phyloP scores from a whole-genome alignment of 2,888 invertebrate species.

The Harmothoe impar region DNA sequence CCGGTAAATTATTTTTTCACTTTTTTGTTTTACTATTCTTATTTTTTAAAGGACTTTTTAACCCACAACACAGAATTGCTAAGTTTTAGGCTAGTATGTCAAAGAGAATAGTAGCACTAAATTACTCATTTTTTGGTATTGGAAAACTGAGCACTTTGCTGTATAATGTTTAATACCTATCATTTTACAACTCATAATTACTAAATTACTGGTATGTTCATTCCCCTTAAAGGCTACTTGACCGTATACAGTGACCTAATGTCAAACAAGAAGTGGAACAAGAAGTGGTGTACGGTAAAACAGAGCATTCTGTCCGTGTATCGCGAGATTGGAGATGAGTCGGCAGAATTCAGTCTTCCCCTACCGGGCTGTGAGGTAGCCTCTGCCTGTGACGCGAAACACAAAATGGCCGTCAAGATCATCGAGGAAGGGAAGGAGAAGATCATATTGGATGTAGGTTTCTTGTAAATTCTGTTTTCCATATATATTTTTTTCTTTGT shows the following conservation, averaged over 20 bases:
- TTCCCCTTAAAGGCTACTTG: slow-evolving; percentile 61
- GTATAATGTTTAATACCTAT: too few species aligned
- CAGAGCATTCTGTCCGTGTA: slow-evolving; percentile 35
- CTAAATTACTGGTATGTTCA: too few species aligned
- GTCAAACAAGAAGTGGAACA: slow-evolving; percentile 62
- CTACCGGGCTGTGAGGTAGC: slow-evolving; percentile 27
- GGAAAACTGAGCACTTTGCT: too few species aligned
- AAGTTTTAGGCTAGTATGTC: too few species aligned
- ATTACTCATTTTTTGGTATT: too few species aligned
- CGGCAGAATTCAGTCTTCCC: slow-evolving; percentile 30
- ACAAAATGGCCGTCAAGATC: slow-evolving; percentile 77
- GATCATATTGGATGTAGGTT: slow-evolving; percentile 78
- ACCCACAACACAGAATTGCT: too few species aligned
- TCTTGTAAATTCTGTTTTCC: not conserved
- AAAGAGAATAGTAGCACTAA: too few species aligned
- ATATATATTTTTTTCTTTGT: too few species aligned
- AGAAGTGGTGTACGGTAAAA: slow-evolving; percentile 63
- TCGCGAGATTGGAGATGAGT: slow-evolving; percentile 12
- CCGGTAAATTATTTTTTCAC: slow-evolving; percentile 28
- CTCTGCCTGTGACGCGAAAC: slow-evolving; percentile 74
- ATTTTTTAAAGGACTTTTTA: too few species aligned
- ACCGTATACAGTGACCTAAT: slow-evolving; percentile 65
- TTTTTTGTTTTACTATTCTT: not conserved
- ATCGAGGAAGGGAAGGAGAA: slow-evolving; percentile 74
- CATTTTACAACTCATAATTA: too few species aligned